Percentiles rank a stretch among this genome's conserved stretches.
Conservation (phyloP, 2,113 vertebrate species). For the Tyrannus savana region DNA sequence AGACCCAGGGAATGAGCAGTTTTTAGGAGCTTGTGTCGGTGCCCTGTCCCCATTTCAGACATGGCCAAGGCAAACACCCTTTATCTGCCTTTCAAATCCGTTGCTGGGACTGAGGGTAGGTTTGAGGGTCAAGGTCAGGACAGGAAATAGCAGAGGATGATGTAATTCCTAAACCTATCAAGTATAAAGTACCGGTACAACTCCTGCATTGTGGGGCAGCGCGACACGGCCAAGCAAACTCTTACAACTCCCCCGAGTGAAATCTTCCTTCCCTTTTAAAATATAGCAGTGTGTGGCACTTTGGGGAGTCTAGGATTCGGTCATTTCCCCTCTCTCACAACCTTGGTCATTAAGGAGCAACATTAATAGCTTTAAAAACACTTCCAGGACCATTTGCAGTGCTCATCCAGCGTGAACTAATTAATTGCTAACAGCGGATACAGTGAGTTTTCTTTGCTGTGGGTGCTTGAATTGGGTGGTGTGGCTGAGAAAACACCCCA, state of each 20-base stretch:
- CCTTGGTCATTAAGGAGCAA: background rate
- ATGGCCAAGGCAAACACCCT: background rate
- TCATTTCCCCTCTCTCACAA: background rate
- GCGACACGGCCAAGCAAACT: background rate
- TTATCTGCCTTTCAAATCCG: background rate
- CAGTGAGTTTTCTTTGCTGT: background rate
- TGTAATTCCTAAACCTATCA: constrained; percentile 44
- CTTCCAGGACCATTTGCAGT: background rate
- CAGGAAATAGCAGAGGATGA: constrained; percentile 70
- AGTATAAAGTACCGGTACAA: background rate
- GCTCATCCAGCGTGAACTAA: background rate
- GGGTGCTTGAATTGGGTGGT: background rate
- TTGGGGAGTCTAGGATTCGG: background rate
- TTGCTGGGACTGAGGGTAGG: background rate
- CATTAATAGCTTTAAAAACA: background rate
- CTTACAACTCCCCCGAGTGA: background rate
- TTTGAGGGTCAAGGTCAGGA: constrained; percentile 44
- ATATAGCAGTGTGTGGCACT: background rate
- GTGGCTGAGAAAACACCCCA: background rate
- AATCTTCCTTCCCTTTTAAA: background rate
- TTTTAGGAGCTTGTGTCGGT: background rate
- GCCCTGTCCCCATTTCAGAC: background rate
- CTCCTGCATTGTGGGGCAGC: background rate
- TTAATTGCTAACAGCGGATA: background rate
- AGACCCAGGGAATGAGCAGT: background rate